These are phyloP conservation scores for Erinaceus europaeus DNA, from an alignment of 2,113 vertebrate genomes.

Conservation along the genomic window DNA sequence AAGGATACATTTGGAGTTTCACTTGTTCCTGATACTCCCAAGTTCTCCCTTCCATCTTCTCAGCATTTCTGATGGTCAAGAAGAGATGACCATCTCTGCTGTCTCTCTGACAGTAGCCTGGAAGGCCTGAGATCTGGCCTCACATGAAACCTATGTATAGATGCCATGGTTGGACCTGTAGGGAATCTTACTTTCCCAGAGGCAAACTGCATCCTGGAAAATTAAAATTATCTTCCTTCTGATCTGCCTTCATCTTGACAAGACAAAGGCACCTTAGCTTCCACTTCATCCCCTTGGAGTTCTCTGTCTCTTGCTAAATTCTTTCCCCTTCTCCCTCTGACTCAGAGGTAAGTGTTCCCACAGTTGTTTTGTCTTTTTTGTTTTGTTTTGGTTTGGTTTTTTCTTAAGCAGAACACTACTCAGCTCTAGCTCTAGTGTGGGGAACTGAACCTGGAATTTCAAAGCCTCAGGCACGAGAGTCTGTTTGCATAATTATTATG, in stretches of 20 bases:
- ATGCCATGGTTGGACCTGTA: not conserved
- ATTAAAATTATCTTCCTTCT: not conserved
- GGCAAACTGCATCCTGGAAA: not conserved
- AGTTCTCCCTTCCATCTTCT: not conserved
- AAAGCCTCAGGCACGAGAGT: no score
- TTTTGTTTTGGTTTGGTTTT: no score
- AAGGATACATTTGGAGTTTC: not conserved
- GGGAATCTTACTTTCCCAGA: no score
- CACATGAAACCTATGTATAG: not conserved
- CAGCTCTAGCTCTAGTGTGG: no score
- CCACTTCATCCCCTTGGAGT: not conserved
- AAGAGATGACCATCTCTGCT: not conserved
- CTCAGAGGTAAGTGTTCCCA: not conserved
- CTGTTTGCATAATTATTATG: no score
- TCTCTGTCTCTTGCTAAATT: not conserved
- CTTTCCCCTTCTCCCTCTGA: not conserved
- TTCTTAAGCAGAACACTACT: no score
- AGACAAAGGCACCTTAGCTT: not conserved
- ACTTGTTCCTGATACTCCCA: no score
- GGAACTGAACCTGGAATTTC: no score
- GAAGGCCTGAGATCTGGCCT: not conserved
- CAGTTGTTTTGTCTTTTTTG: not conserved
- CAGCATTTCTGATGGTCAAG: not conserved
- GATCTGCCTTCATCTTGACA: not conserved
- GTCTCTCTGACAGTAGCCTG: not conserved